A percentile compares a stretch with the other conserved stretches of the same genome.
Evolutionary conservation across 1,140 invertebrate species (phyloP).

Genomic region (Neocloeon triangulifer): DNA sequence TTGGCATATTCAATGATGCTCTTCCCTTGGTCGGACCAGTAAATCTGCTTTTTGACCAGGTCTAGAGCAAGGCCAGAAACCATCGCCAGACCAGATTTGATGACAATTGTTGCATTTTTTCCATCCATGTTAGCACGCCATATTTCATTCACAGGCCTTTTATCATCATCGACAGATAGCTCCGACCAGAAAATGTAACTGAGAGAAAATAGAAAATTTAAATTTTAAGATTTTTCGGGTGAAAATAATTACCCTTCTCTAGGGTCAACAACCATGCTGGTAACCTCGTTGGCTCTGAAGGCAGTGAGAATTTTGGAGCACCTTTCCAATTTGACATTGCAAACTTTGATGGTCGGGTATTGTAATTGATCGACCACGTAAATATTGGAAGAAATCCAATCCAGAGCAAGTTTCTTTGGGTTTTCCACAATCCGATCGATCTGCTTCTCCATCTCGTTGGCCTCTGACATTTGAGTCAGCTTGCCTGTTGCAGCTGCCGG

Average conservation of each 20-base stretch:
- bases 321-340: too few relatives aligned
- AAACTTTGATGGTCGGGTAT: too few relatives aligned
- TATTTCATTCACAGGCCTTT: neutral
- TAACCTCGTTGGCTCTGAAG: neutral
- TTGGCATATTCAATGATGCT: constrained; percentile 21
- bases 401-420: too few relatives aligned
- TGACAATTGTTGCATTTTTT: too few relatives aligned
- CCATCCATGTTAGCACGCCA: constrained; percentile 1
- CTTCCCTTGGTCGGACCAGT: constrained; percentile 42
- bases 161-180: neutral
- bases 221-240: neutral
- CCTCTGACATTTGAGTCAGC: too few relatives aligned
- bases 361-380: too few relatives aligned
- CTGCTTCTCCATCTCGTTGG: too few relatives aligned
- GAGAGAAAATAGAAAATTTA: neutral
- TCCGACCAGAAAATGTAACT: neutral
- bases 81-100: neutral
- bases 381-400: too few relatives aligned
- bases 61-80: constrained; percentile 44
- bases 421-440: too few relatives aligned
- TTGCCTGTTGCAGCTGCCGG: too few relatives aligned
- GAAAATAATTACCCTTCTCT: neutral
- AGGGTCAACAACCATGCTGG: neutral
- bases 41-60: constrained; percentile 44
- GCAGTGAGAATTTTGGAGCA: too few relatives aligned